Base-by-base conservation (phyloP, 2,113 vertebrate species). In the Cochlearius cochlearius region DNA sequence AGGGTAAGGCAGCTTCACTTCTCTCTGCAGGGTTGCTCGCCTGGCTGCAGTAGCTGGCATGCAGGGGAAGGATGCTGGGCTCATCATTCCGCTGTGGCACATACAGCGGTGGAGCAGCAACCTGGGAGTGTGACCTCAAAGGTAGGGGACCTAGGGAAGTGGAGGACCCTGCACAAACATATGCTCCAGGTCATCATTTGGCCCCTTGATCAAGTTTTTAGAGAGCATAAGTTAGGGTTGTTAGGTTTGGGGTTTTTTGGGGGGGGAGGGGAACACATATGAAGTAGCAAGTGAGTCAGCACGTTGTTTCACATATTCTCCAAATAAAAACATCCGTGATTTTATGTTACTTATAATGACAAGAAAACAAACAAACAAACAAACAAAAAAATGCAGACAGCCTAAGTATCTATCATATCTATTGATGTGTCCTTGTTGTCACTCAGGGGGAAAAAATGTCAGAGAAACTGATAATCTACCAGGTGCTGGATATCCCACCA, bases 111-210 rank as follows among this genome's bases (percentile, higher is more conserved):
- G 39, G 9, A 91, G 50, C 26, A 71, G 9, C 59, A 67, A 12
- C 7, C 15, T 0, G 0, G 4, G 30, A 47, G 2, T 8, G 13
- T 66, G 36, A 76, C 20, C 11, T 16, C 20, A 14, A 58, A 49
- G 45, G 2, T 13, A 8, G 19, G 22, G 1, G 11, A 71, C 13
- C 0, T 16, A 62, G 26, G 23, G 16, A 66, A 21, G 16, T 7
- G 9, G 7, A 10, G n/a, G 3, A 63, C 6, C 11, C 43, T 43
- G 30, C n/a, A 64, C 30, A 71, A n/a, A 53, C 7, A 6, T 23
- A 23, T 59, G 9, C 21, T 43, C 9, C 17, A 30, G 10, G 14
- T 79, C 32, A n/a, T 32, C 5, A 13, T 45, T 52, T 76, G 10
- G 3, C 39, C 22, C 13, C 11, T 77, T 41, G 32, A 29, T 30